Conservation (phyloP, 2,888 invertebrate species). For the Eumerus sabulonum region DNA sequence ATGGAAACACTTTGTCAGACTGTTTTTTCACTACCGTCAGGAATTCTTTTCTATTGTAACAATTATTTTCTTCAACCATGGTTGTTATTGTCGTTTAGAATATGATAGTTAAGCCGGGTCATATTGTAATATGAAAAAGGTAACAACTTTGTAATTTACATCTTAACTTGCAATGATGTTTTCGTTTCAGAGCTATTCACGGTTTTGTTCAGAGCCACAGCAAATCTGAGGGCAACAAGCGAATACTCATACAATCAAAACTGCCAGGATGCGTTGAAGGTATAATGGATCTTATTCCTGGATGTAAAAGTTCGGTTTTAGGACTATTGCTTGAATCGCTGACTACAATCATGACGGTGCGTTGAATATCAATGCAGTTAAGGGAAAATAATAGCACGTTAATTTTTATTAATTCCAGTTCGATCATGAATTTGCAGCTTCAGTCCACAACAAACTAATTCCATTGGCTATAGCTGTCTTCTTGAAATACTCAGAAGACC, state of each 20-base stretch:
- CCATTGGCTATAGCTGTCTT: slow-evolving; percentile 85
- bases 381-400: background rate
- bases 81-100: no score
- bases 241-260: slow-evolving; percentile 78
- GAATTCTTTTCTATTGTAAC: no score
- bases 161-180: no score
- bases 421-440: slow-evolving; percentile 83
- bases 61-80: no score
- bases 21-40: no score
- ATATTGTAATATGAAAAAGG: no score
- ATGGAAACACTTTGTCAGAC: no score
- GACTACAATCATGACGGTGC: slow-evolving; percentile 80
- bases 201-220: slow-evolving; percentile 80
- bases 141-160: no score
- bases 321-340: slow-evolving; percentile 81
- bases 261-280: slow-evolving; percentile 81
- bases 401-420: slow-evolving; percentile 77
- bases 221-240: slow-evolving; percentile 77
- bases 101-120: no score
- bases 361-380: slow-evolving; percentile 54
- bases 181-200: slow-evolving; percentile 73
- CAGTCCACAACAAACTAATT: slow-evolving; percentile 82
- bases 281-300: slow-evolving; percentile 79
- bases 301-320: slow-evolving; percentile 80
- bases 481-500: slow-evolving; percentile 84